phyloP scores from a whole-genome alignment of 2,888 invertebrate species.

The Hemaris fuciformis region DNA sequence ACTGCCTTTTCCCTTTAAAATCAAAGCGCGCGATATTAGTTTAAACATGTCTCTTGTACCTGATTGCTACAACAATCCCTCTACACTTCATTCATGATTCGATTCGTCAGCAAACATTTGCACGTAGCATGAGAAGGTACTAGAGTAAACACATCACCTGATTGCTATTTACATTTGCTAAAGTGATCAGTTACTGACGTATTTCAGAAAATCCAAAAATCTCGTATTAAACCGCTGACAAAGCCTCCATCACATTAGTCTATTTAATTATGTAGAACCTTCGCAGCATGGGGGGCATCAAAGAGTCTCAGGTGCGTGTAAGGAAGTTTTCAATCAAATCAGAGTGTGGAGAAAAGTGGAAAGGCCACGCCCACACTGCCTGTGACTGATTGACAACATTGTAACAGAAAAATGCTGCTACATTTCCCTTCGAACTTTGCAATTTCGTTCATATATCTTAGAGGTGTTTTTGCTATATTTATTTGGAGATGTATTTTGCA shows the following conservation, averaged over 20 bases:
- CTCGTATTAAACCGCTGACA: background rate
- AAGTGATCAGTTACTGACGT: background rate
- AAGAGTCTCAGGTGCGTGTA: conserved; percentile 63
- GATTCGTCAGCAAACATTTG: background rate
- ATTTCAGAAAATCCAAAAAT: background rate
- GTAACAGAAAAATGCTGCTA: conserved; percentile 54
- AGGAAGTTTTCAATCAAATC: conserved; percentile 78
- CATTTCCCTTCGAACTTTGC: conserved; percentile 52
- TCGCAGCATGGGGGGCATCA: background rate
- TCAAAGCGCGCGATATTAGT: no score
- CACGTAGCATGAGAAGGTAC: background rate
- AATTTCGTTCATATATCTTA: conserved; percentile 29
- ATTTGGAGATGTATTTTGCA: background rate
- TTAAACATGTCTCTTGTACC: background rate
- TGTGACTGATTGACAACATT: conserved; percentile 77
- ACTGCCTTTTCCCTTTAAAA: no score
- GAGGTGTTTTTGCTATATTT: background rate
- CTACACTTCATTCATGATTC: background rate
- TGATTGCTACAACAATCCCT: background rate
- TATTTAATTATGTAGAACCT: conserved; percentile 3
- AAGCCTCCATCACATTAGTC: background rate
- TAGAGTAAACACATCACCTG: background rate
- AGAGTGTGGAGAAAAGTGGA: conserved; percentile 55
- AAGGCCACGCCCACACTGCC: conserved; percentile 55
- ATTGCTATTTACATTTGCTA: background rate